These are phyloP conservation scores for Narcine bancroftii DNA, from an alignment of 2,113 vertebrate species.

Conservation along the genomic window DNA sequence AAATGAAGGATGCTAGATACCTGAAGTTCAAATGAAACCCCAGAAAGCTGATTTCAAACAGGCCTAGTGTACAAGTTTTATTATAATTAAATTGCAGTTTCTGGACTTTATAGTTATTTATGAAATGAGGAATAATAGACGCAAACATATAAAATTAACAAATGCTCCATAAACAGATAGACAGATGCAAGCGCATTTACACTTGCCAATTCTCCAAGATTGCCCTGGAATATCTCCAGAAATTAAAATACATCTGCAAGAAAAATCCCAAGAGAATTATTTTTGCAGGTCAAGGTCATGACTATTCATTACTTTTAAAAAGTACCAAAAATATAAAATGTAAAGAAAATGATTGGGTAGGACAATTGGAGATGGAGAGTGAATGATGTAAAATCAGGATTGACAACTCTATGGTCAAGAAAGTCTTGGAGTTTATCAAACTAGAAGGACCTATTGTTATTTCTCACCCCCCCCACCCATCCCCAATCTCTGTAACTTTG, in stretches of 20 bases:
- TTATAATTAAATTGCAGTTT: not conserved
- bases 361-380: too few species aligned
- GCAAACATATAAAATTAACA: too few species aligned
- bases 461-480: not conserved
- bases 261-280: not conserved
- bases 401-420: not conserved
- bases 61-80: not conserved
- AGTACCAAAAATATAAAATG: too few species aligned
- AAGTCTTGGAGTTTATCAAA: not conserved
- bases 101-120: not conserved
- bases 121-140: not conserved
- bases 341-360: too few species aligned
- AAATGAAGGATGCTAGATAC: too few species aligned
- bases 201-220: not conserved
- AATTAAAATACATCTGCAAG: not conserved
- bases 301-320: too few species aligned
- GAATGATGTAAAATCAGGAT: too few species aligned
- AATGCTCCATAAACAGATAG: not conserved
- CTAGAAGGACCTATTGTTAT: not conserved
- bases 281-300: not conserved
- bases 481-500: not conserved
- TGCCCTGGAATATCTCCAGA: not conserved
- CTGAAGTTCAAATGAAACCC: too few species aligned
- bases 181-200: not conserved
- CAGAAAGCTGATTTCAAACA: not conserved